Percentiles rank a stretch among this genome's conserved stretches.
phyloP scores from a whole-genome alignment of 2,113 vertebrate genomes.

The Glareola pratincola region DNA sequence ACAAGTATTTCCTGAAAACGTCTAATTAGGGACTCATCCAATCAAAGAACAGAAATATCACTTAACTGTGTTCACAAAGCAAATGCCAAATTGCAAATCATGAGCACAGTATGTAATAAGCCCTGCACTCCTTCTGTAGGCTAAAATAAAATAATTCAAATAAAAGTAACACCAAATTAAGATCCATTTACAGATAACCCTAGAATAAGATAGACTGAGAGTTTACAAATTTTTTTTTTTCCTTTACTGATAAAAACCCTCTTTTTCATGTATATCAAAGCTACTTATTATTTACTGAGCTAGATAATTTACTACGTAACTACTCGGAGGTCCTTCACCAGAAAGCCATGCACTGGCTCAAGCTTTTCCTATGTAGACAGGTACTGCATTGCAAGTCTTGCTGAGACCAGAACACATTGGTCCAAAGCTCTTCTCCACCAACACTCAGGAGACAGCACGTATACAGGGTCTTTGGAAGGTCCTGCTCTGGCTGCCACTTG shows the following conservation, averaged over 20 bases:
- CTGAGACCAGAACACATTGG: not conserved
- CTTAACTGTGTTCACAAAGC: not conserved
- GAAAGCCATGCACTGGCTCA: not conserved
- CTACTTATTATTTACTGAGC: not conserved
- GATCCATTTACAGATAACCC: not conserved
- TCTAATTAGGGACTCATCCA: not conserved
- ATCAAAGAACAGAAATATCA: not conserved
- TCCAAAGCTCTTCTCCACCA: not conserved
- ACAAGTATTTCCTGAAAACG: conserved; percentile 8
- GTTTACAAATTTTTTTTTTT: not conserved
- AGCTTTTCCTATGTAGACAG: not conserved
- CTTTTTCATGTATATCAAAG: not conserved
- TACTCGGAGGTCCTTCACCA: not conserved
- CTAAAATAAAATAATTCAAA: not conserved
- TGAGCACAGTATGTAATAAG: not conserved
- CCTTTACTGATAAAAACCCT: accelerated
- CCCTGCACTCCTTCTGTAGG: not conserved
- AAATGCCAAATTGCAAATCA: not conserved
- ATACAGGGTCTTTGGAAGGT: not conserved
- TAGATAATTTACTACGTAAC: not conserved
- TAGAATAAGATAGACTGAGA: accelerated
- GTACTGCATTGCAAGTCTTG: not conserved
- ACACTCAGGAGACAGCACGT: not conserved
- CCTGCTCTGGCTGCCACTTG: not conserved
- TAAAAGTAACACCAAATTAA: not conserved